Evolutionary conservation across 2,797 vertebrate species (phyloP).

Genomic region (Anguilla megastoma): DNA sequence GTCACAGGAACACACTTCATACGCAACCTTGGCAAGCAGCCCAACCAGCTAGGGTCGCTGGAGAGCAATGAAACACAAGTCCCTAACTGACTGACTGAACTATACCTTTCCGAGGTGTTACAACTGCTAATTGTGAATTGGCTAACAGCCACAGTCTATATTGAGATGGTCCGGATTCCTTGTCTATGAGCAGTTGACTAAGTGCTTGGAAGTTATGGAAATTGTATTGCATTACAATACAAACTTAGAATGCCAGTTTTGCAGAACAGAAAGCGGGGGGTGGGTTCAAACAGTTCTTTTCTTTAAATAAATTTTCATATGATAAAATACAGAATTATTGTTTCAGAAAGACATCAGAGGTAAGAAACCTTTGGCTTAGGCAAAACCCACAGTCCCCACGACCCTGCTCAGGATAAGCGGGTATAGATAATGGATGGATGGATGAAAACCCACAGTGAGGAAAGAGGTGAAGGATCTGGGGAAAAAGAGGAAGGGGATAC

Average conservation of each 20-base stretch:
- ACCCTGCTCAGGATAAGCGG: no score
- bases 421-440: no score
- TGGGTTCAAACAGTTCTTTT: neutral
- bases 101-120: neutral
- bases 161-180: neutral
- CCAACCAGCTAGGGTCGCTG: neutral
- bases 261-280: no score
- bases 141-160: neutral
- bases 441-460: neutral
- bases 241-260: neutral
- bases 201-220: neutral
- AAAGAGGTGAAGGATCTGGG: neutral
- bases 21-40: neutral
- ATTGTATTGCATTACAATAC: neutral
- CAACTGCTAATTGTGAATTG: neutral
- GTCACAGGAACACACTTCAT: neutral
- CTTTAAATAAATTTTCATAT: neutral
- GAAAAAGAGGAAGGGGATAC: neutral
- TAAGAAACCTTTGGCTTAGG: neutral
- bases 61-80: neutral
- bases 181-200: neutral
- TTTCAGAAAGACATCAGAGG: neutral
- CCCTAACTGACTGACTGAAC: neutral
- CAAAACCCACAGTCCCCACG: no score
- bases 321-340: neutral